These are phyloP conservation scores for Sebastes fasciatus DNA, from an alignment of 2,113 vertebrate genomes.

Conservation along the genomic window DNA sequence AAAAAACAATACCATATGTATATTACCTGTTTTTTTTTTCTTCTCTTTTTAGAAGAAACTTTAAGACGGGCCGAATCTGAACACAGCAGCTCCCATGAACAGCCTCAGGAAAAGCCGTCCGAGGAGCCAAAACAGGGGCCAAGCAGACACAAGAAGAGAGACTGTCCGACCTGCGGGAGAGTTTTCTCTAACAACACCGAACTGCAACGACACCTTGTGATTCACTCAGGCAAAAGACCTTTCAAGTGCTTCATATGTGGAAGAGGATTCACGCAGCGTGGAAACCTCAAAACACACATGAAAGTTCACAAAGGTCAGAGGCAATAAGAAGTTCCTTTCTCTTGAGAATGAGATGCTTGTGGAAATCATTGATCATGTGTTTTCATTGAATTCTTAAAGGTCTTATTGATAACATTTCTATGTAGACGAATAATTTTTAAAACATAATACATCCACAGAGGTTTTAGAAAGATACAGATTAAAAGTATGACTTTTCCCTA, in stretches of 20 bases:
- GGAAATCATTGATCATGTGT: too few relatives aligned
- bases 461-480: too few relatives aligned
- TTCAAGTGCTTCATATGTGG: slow-evolving; percentile 68
- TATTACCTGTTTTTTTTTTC: background rate
- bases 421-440: too few relatives aligned
- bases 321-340: background rate
- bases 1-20: too few relatives aligned
- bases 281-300: slow-evolving; percentile 72
- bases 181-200: slow-evolving; percentile 38
- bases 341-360: background rate
- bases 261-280: slow-evolving; percentile 64
- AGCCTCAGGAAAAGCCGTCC: background rate
- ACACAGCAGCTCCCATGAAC: background rate
- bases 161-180: slow-evolving; percentile 54
- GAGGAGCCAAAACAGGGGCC: background rate
- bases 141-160: slow-evolving; percentile 43
- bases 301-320: slow-evolving; percentile 64
- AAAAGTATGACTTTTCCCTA: too few relatives aligned
- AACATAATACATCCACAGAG: too few relatives aligned
- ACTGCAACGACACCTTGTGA: slow-evolving; percentile 60
- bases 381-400: too few relatives aligned
- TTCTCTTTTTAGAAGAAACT: background rate
- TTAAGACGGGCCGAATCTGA: background rate
- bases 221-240: slow-evolving; percentile 61
- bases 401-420: too few relatives aligned